Evolutionary conservation across 2,113 vertebrate species (phyloP).

Genomic region (Accipiter virgatus): DNA sequence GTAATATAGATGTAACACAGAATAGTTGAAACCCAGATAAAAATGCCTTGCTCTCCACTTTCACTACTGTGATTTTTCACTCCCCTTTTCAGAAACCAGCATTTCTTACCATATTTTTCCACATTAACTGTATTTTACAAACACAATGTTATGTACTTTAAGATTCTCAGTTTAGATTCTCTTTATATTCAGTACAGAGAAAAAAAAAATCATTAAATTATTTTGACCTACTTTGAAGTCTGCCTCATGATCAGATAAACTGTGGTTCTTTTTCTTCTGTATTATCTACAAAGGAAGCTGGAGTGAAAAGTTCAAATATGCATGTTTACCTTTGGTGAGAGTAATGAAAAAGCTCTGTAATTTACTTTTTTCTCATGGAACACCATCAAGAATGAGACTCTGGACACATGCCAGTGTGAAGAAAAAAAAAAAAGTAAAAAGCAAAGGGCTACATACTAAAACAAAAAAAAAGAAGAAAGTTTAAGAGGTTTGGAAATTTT

Average conservation of each 20-base stretch:
- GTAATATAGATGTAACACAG: not conserved
- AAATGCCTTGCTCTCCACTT: not conserved
- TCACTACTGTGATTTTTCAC: not conserved
- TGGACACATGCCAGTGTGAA: not conserved
- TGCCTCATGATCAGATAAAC: not conserved
- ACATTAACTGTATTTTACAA: not conserved
- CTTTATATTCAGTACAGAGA: not conserved
- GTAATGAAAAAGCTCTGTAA: not conserved
- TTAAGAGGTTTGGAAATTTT: not conserved
- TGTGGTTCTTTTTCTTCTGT: not conserved
- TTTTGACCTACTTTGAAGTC: not conserved
- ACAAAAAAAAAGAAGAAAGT: not conserved
- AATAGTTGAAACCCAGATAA: not conserved
- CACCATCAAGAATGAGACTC: not conserved
- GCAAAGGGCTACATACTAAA: not conserved
- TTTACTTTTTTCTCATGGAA: not conserved
- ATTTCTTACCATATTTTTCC: not conserved
- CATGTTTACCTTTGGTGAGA: not conserved
- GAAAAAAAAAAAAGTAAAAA: not conserved
- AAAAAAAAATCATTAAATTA: not conserved
- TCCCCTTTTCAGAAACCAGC: not conserved
- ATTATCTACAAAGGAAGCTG: not conserved
- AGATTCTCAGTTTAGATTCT: not conserved
- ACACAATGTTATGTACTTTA: not conserved
- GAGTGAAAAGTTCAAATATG: not conserved